Base-by-base conservation (phyloP, 1,140 invertebrate genomes). In the Matsumurasca onukii region DNA sequence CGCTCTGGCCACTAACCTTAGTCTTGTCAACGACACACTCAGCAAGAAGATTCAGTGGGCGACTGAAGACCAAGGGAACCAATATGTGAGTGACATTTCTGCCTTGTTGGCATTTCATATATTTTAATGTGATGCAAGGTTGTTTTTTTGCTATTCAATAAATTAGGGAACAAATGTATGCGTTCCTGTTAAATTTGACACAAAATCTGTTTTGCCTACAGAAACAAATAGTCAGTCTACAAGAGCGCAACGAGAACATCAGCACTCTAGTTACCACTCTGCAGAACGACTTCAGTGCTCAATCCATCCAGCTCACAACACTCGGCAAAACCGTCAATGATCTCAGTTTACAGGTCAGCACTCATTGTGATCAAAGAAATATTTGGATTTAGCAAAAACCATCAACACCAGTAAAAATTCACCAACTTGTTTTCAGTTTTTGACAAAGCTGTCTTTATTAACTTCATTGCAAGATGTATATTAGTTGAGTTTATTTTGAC, bases 321-420 rank as follows among this genome's bases (percentile, higher is more conserved):
- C 31, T 65, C 3, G 17, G 1, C 12, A 9, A 31, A 9, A 25
- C 31, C 2, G 49, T 81, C 72, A 72, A 86, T 84, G 84, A 86
- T 86, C 1, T 88, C 75, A 31, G 87, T 87, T 70, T 87, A 86
- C 71, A 85, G 80, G 75, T 88, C 90, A 1, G 88, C 88, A 67
- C 85, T 17, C 73, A 76, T 3, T 27, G 70, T 0, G 34, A 12
- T 9, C 17, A 12, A 45, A 45, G 17, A 45, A 45, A 17, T 45
- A 45, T 45, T 45, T 45, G n/a, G n/a, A 45, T 45, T 45, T 45
- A 45, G 39, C 39, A 45, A 45, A 9, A 45, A 45, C 9, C 39
- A 45, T 45, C 39, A 45, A 12, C 39, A n/a, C n/a, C n/a, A n/a
- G n/a, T n/a, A n/a, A n/a, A n/a, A n/a, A n/a, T n/a, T n/a, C n/a